These are phyloP conservation scores for Philonicus albiceps DNA, from an alignment of 2,888 invertebrate species.

Conservation along the genomic window DNA sequence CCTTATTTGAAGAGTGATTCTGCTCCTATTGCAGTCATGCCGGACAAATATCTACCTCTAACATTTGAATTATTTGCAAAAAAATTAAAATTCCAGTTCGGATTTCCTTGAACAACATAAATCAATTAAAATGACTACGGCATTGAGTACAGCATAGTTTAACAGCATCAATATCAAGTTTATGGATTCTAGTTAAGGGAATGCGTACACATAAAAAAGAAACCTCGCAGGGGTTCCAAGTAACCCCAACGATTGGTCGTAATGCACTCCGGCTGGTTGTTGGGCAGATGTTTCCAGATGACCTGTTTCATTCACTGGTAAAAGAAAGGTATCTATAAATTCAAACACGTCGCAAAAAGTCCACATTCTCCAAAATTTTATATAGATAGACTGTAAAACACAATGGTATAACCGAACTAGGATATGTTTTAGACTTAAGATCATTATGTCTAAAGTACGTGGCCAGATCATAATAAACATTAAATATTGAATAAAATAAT, in stretches of 20 bases:
- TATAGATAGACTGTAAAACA: background rate
- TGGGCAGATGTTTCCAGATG: background rate
- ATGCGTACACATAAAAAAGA: background rate
- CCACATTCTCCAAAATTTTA: background rate
- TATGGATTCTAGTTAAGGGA: background rate
- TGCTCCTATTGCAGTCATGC: background rate
- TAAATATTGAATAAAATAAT: too few species aligned
- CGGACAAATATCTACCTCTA: background rate
- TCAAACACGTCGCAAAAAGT: background rate
- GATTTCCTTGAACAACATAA: background rate
- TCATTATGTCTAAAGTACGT: too few species aligned
- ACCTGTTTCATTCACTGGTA: background rate
- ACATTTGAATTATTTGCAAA: background rate
- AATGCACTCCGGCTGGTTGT: background rate
- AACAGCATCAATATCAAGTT: background rate
- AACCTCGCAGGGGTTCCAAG: background rate
- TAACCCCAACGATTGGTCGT: background rate
- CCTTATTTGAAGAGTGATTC: background rate
- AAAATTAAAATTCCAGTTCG: background rate
- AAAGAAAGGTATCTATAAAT: background rate
- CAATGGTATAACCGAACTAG: too few species aligned
- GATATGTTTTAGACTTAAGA: too few species aligned
- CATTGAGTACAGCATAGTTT: background rate
- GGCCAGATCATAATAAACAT: too few species aligned
- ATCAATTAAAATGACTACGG: background rate